Percentiles rank a stretch among this genome's conserved stretches.
Conservation (phyloP, 2,888 invertebrate species). For the Heliconius hortense region DNA sequence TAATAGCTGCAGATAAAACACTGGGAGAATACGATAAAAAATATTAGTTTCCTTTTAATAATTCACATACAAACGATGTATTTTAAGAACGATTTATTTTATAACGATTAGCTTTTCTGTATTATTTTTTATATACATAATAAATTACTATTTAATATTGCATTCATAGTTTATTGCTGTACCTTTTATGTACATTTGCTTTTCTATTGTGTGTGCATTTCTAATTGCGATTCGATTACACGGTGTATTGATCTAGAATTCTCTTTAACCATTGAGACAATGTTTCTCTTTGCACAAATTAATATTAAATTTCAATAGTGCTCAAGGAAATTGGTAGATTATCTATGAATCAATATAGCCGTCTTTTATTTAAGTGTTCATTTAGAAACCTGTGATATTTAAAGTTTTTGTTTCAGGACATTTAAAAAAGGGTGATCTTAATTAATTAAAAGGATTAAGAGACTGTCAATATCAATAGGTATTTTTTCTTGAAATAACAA, state of each 20-base stretch:
- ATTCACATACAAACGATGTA: too few relatives aligned
- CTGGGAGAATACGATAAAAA: background rate
- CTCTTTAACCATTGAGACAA: slow-evolving; percentile 3
- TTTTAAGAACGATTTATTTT: background rate
- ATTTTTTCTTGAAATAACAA: too few relatives aligned
- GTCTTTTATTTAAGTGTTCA: too few relatives aligned
- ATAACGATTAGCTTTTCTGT: too few relatives aligned
- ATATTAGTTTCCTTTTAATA: background rate
- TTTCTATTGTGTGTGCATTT: slow-evolving; percentile 4
- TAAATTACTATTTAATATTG: background rate
- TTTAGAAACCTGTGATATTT: background rate
- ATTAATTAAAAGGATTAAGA: too few relatives aligned
- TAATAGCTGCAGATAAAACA: background rate
- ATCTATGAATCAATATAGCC: background rate
- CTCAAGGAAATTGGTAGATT: background rate
- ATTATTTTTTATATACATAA: background rate
- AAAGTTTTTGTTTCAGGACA: background rate
- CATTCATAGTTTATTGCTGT: background rate
- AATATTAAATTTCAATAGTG: background rate
- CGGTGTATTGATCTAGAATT: background rate
- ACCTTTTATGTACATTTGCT: background rate
- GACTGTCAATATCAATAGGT: background rate
- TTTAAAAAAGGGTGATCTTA: too few relatives aligned
- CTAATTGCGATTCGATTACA: slow-evolving; percentile 5
- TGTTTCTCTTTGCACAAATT: background rate